Evolutionary conservation across 2,888 invertebrate genomes (phyloP).

Genomic region (Sinhomidia bicolor): DNA sequence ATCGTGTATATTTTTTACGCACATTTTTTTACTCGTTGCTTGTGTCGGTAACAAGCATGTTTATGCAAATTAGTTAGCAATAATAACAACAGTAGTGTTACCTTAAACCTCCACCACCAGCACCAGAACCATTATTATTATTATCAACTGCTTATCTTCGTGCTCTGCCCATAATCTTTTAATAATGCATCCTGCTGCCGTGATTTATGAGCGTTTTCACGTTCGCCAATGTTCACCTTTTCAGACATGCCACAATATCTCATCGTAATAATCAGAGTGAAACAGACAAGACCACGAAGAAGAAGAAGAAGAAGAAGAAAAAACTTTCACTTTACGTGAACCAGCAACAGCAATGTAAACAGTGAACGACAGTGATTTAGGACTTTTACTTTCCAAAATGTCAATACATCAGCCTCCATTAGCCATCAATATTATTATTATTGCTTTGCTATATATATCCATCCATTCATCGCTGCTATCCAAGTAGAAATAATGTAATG

Average conservation of each 20-base stretch:
- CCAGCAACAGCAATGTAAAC: neutral
- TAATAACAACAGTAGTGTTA: neutral
- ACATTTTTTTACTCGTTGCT: neutral
- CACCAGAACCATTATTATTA: neutral
- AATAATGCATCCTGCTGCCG: neutral
- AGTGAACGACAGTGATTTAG: slow-evolving; percentile 48
- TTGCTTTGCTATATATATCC: too few species aligned
- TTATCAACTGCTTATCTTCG: neutral
- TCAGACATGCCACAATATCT: neutral
- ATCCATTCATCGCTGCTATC: too few species aligned
- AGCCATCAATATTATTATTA: neutral
- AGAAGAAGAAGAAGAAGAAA: too few species aligned
- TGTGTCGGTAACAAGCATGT: neutral
- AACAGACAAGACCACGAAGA: slow-evolving; percentile 23
- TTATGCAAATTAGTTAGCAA: slow-evolving; percentile 47
- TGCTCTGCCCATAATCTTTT: neutral
- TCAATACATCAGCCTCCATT: slow-evolving; percentile 20
- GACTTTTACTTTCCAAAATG: slow-evolving; percentile 58
- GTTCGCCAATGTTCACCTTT: slow-evolving; percentile 29
- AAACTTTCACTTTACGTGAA: slow-evolving; percentile 56
- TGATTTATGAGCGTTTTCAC: slow-evolving; percentile 44
- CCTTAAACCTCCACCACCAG: neutral
- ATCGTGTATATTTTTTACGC: neutral
- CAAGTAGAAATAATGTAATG: neutral
- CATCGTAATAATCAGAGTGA: slow-evolving; percentile 39